Evolutionary conservation across 2,888 invertebrate species (phyloP), one percentile per base, ranked within the genome.

Genomic region (Acanthococcus lagerstroemiae): DNA sequence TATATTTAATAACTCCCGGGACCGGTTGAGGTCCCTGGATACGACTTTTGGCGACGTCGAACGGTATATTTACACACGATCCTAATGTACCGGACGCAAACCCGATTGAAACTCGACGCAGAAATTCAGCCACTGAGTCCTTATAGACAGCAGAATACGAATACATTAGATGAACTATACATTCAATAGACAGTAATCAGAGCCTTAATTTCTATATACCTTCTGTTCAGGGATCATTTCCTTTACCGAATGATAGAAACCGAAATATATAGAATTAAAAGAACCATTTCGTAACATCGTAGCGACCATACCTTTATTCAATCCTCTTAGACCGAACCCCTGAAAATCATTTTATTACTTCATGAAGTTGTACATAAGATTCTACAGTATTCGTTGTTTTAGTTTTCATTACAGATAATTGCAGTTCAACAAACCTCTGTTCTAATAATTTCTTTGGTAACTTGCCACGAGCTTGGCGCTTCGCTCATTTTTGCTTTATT

Each of bases 181-280:
- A 37, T 19, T 9, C 27, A n/a, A n/a, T 12, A 26, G 27, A 27
- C n/a, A n/a, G n/a, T n/a, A n/a, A n/a, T n/a, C n/a, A n/a, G n/a
- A n/a, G n/a, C n/a, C n/a, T n/a, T n/a, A n/a, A n/a, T n/a, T n/a
- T n/a, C n/a, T 50, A 72, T 75, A 74, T 73, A 84, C 85, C 76
- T 84, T 76, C 73, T 80, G 81, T 72, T 83, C 83, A 12, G 87
- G 87, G 63, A 88, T 74, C 71, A 77, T 79, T 56, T 84, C 86
- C 78, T 90, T 94, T 1, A 93, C 86, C 70, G 90, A 90, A 78
- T 95, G 92, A 76, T 95, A 95, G 75, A 95, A 90, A 37, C 95
- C 93, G 75, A 96, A 95, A 77, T 95, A 96, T 56, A 94, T 82
- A 84, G 88, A 89, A 76, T 95, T 96, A 76, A 94, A 95, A 4